Conservation (phyloP, 2,113 vertebrate genomes). For the Hymenochirus boettgeri region DNA sequence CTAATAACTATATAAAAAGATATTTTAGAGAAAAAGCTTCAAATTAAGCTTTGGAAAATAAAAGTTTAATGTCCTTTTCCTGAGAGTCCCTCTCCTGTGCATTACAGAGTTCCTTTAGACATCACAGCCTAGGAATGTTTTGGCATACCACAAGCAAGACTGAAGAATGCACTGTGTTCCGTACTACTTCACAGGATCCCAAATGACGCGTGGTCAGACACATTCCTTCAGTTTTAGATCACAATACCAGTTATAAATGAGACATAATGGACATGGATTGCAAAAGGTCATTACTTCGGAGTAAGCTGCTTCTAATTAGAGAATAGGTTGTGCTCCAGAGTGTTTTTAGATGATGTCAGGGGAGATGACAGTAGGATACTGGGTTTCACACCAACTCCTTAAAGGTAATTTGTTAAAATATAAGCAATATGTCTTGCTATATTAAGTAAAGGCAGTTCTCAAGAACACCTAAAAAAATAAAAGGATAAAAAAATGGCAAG, state of each 20-base stretch:
- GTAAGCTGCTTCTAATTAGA: not conserved
- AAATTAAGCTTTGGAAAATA: too few relatives aligned
- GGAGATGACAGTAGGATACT: too few relatives aligned
- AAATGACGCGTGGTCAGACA: constrained; percentile 65
- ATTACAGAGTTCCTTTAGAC: constrained; percentile 63
- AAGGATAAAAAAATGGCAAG: too few relatives aligned
- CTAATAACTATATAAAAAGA: too few relatives aligned
- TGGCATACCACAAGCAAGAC: constrained; percentile 76
- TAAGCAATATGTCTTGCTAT: too few relatives aligned
- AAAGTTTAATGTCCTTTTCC: not conserved
- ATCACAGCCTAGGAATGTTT: constrained; percentile 88
- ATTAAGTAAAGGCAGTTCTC: too few relatives aligned
- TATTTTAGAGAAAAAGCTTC: too few relatives aligned
- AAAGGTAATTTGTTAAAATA: too few relatives aligned
- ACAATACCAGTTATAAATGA: constrained; percentile 51
- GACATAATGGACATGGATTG: constrained; percentile 35
- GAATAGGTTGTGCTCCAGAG: not conserved
- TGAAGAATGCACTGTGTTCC: constrained; percentile 89
- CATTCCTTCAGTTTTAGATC: constrained; percentile 74
- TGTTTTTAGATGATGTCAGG: too few relatives aligned
- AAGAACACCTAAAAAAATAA: too few relatives aligned
- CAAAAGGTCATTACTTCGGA: not conserved
- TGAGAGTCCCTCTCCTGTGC: constrained; percentile 12
- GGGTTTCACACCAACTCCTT: too few relatives aligned
- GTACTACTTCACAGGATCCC: constrained; percentile 69